A percentile compares a stretch with the other conserved stretches of the same genome.
These are phyloP conservation scores for Nansenia antarctica DNA, from an alignment of 2,113 vertebrate species.

Conservation along the genomic window DNA sequence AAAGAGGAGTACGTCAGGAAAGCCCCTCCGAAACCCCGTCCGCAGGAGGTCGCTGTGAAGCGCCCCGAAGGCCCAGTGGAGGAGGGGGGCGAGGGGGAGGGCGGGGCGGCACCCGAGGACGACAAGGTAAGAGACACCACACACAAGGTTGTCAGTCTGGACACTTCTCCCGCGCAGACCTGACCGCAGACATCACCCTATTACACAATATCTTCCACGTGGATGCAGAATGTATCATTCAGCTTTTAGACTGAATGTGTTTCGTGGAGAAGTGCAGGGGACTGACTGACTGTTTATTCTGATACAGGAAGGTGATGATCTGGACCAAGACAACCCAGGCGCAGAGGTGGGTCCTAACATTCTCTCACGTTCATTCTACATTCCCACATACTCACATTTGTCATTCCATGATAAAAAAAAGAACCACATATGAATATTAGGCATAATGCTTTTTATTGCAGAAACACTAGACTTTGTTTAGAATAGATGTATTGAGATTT, in stretches of 20 bases:
- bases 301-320: conserved; percentile 82
- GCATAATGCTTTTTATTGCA: too few species aligned
- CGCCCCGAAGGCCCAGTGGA: conserved; percentile 53
- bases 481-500: too few species aligned
- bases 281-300: conserved; percentile 16
- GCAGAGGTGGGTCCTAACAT: conserved; percentile 82
- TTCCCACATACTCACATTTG: too few species aligned
- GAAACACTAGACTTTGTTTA: too few species aligned
- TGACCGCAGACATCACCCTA: not conserved
- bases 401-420: too few species aligned
- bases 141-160: too few species aligned
- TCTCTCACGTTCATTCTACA: too few species aligned
- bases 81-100: conserved; percentile 58
- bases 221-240: not conserved
- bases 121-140: conserved; percentile 76
- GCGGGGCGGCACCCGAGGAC: conserved; percentile 70
- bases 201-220: not conserved
- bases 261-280: not conserved
- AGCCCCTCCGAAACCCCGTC: conserved; percentile 60
- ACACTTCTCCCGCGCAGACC: not conserved
- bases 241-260: not conserved
- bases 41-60: conserved; percentile 40
- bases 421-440: too few species aligned
- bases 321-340: conserved; percentile 85
- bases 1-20: conserved; percentile 82